These are phyloP conservation scores for Blastobasis adustella DNA, from an alignment of 2,888 invertebrate genomes.

Conservation along the genomic window DNA sequence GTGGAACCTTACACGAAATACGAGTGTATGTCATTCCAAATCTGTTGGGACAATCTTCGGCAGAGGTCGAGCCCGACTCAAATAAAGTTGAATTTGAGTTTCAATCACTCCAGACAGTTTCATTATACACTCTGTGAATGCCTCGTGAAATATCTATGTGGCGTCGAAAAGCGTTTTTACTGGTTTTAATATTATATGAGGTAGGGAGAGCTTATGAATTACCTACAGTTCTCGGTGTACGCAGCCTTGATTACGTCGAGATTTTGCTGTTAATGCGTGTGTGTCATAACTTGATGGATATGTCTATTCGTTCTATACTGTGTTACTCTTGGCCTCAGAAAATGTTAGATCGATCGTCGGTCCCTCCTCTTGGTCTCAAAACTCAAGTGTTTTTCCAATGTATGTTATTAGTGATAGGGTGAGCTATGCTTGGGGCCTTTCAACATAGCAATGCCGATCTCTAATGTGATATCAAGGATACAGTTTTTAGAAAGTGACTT, in stretches of 20 bases:
- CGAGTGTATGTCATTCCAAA: conserved; percentile 43
- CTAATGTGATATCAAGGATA: too few relatives aligned
- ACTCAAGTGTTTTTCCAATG: too few relatives aligned
- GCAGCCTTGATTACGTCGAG: neutral
- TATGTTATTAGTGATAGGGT: too few relatives aligned
- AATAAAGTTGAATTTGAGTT: conserved; percentile 30
- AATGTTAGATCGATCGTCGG: too few relatives aligned
- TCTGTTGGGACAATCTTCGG: conserved; percentile 35
- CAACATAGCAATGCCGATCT: too few relatives aligned
- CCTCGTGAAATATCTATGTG: neutral
- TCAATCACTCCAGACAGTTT: conserved; percentile 31
- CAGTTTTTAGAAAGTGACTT: too few relatives aligned
- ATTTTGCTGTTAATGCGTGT: too few relatives aligned
- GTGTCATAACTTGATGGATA: too few relatives aligned
- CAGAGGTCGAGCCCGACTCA: conserved; percentile 30
- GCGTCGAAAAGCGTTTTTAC: neutral
- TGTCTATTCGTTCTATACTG: too few relatives aligned
- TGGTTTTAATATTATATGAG: neutral
- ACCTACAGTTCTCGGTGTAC: neutral
- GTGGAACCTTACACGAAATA: conserved; percentile 38
- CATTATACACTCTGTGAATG: neutral
- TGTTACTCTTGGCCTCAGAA: too few relatives aligned
- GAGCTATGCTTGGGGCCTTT: too few relatives aligned
- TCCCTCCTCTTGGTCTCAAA: too few relatives aligned
- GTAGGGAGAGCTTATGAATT: neutral